Percentiles rank a stretch among this genome's conserved stretches.
phyloP scores from a whole-genome alignment of 1,140 invertebrate species.

The Papilio machaon region DNA sequence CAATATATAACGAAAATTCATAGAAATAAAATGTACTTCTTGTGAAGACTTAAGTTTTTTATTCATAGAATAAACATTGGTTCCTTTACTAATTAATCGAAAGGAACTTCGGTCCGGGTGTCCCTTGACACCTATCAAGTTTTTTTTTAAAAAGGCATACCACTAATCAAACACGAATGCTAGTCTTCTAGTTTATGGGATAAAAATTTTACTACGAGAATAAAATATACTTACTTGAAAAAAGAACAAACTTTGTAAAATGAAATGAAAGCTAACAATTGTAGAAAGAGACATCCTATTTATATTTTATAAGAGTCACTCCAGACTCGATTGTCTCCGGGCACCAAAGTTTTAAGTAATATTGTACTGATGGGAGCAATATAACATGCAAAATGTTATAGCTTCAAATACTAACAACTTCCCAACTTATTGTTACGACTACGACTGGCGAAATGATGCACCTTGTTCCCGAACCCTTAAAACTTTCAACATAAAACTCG shows the following conservation, averaged over 20 bases:
- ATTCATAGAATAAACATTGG: too few species aligned
- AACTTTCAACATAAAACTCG: conserved; percentile 8
- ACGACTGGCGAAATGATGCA: conserved; percentile 21
- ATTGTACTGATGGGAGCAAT: conserved; percentile 14
- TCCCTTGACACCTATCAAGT: too few species aligned
- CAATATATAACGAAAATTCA: too few species aligned
- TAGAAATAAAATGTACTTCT: too few species aligned
- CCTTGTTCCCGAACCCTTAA: conserved; percentile 27
- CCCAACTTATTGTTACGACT: conserved; percentile 11
- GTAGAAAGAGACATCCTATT: conserved; percentile 1
- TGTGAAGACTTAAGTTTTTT: too few species aligned
- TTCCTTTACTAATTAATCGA: too few species aligned
- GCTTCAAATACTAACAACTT: conserved; percentile 19
- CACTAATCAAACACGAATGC: not conserved
- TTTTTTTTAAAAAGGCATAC: too few species aligned
- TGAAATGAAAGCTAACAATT: conserved; percentile 15
- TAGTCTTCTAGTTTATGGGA: not conserved
- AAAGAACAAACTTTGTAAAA: not conserved
- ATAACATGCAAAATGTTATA: conserved; percentile 24
- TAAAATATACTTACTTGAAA: not conserved
- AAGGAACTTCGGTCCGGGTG: too few species aligned
- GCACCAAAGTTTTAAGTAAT: conserved; percentile 23
- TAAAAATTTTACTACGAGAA: not conserved
- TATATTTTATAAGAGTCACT: not conserved
- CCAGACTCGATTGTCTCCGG: conserved; percentile 17